These are phyloP conservation scores for Drosophila dunni DNA, from an alignment of 1,140 invertebrate species.

Conservation along the genomic window DNA sequence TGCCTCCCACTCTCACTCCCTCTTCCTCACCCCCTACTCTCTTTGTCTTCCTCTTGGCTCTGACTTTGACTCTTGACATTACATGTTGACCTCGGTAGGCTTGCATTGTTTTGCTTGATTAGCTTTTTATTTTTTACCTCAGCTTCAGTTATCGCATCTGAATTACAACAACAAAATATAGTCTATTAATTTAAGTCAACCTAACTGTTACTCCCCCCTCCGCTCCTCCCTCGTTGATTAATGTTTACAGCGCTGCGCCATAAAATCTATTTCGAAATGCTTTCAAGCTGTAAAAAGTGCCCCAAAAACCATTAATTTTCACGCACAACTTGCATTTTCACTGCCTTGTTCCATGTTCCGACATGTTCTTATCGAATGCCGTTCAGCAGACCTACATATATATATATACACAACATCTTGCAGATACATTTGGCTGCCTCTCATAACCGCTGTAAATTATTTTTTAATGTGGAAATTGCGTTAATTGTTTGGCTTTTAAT, in stretches of 20 bases:
- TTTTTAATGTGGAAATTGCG: slow-evolving; percentile 14
- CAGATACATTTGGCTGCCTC: background rate
- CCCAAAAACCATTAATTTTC: slow-evolving; percentile 35
- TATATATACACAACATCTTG: background rate
- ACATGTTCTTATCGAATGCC: slow-evolving; percentile 24
- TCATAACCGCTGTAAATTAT: slow-evolving; percentile 31
- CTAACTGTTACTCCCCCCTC: background rate
- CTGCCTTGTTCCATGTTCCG: background rate
- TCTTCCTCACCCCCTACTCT: background rate
- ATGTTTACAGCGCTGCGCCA: slow-evolving; percentile 26
- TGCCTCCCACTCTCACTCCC: slow-evolving; percentile 13
- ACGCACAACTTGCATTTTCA: slow-evolving; percentile 40
- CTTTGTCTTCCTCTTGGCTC: slow-evolving; percentile 6
- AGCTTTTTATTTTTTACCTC: slow-evolving; percentile 8
- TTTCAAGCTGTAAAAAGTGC: slow-evolving; percentile 28
- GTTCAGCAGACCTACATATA: background rate
- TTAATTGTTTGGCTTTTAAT: slow-evolving; percentile 24
- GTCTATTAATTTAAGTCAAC: slow-evolving; percentile 50
- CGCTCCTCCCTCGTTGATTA: slow-evolving; percentile 4
- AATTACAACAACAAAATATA: slow-evolving; percentile 10
- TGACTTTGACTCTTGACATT: slow-evolving; percentile 30
- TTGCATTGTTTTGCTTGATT: slow-evolving; percentile 57
- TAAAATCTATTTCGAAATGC: slow-evolving; percentile 47
- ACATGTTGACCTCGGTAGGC: background rate
- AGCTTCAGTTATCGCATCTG: slow-evolving; percentile 15